Evolutionary conservation across 2,113 vertebrate genomes (phyloP), one percentile per base, ranked within the genome.

Genomic region (Hemibagrus wyckioides): DNA sequence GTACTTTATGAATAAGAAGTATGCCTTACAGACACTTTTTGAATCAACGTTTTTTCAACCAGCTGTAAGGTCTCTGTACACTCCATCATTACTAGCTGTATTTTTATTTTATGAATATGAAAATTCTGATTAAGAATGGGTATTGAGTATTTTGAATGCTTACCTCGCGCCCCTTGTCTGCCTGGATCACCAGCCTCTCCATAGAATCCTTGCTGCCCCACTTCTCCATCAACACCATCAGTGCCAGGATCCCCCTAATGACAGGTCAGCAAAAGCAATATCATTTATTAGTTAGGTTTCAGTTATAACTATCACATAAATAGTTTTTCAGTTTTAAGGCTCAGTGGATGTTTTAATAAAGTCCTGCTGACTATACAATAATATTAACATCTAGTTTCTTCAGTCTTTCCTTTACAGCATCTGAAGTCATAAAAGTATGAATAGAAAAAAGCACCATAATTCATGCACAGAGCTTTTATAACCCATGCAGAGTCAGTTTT

Each of bases 121-220:
- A 52, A n/a, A 8, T 79, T 30, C 9, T 54, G 2, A 79, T 15
- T 77, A 77, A 1, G 25, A 79, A 79, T 52, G 15, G 30, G 15
- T 8, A 52, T 30, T 91, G 44, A 48, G 44, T 48, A 48, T 48
- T 48, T 48, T 5, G 44, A 48, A 48, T 7, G 9, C 44, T 7
- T 48, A 96, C 94, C 94, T 94, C 88, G 87, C 86, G 82, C 86
- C 91, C 95, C 95, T 89, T 92, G 67, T 65, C 88, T 93, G 57
- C 94, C 96, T n/a, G 75, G 59, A 44, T 96, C 94, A 91, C 95
- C 94, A 21, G 84, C 85, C 90, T 96, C 95, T 84, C 94, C 93
- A 4, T 95, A 95, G 89, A 96, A 96, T 81, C 95, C 94, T 86
- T 89, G 94, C 61, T 82, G 93, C 36, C 95, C 93, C 63, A 91